Evolutionary conservation across 2,888 invertebrate species (phyloP), one percentile per base, ranked within the genome.

Genomic region (Latrodectus elegans): DNA sequence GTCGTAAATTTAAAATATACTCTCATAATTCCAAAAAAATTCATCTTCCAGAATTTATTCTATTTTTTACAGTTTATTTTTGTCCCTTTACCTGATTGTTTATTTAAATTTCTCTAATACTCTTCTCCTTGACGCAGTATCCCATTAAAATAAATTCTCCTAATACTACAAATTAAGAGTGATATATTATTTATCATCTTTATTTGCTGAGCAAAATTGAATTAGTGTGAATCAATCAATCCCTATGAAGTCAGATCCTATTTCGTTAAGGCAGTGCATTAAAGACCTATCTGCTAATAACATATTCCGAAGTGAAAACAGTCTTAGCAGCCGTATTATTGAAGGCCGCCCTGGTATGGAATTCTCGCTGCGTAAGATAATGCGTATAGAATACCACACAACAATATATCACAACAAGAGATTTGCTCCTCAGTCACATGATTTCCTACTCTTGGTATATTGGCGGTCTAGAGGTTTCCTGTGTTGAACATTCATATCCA

Each of bases 101-200:
- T 2, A 4, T 6, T 38, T 38, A 38, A 38, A 38, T 2, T 38
- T 38, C 38, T 6, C 38, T 38, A 6, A 2, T 38, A 38, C 4
- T 38, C 38, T 38, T 6, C 6, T 38, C 38, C 6, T 38, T 38
- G 38, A 6, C 38, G 2, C 6, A 38, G 38, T 38, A 6, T 38
- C 38, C 6, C 38, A 38, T 38, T 38, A 51, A 9, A 76, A 76
- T 76, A 65, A 64, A 65, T 65, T 60, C 11, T 51, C 26, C 49
- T 11, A 22, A 12, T 26, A 52, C 26, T 26, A 52, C 77, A 68
- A 77, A 77, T 77, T 77, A 70, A 53, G 60, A 17, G 15, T 53
- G 53, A 77, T 77, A 68, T 17, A 77, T 77, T 68, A 77, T 77
- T 67, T 68, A 77, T 77, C n/a, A 17, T 60, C 67, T 67, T 22